Conservation (phyloP, 2,888 invertebrate genomes). For the Oxystoma pomonae region DNA sequence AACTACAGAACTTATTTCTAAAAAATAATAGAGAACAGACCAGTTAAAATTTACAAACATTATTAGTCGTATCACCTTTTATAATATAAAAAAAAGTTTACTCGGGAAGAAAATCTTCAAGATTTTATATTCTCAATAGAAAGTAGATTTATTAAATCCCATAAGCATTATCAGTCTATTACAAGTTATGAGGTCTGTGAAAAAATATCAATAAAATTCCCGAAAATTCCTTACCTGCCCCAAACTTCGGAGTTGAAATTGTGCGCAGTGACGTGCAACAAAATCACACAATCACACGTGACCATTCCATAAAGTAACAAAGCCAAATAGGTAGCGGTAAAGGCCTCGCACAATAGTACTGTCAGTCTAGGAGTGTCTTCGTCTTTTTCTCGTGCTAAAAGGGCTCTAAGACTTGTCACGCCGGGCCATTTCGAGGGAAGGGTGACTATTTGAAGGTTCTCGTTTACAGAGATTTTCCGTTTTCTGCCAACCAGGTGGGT, state of each 20-base stretch:
- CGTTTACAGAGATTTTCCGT: constrained; percentile 74
- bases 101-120: no score
- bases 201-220: no score
- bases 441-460: constrained; percentile 73
- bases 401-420: constrained; percentile 85
- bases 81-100: no score
- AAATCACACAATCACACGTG: constrained; percentile 88
- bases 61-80: no score
- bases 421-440: constrained; percentile 92
- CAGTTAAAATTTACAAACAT: no score
- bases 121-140: no score
- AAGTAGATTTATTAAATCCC: not conserved
- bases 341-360: constrained; percentile 88
- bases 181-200: no score
- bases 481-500: constrained; percentile 69
- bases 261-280: constrained; percentile 84
- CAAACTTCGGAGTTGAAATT: constrained; percentile 75
- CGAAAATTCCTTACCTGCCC: constrained; percentile 44
- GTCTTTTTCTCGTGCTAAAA: constrained; percentile 90
- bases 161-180: no score
- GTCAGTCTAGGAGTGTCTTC: constrained; percentile 88
- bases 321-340: constrained; percentile 89
- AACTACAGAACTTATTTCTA: no score
- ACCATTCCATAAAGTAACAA: constrained; percentile 89
- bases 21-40: no score